Evolutionary conservation across 2,888 invertebrate genomes (phyloP), one percentile per base, ranked within the genome.

Genomic region (Myopa tessellatipennis): DNA sequence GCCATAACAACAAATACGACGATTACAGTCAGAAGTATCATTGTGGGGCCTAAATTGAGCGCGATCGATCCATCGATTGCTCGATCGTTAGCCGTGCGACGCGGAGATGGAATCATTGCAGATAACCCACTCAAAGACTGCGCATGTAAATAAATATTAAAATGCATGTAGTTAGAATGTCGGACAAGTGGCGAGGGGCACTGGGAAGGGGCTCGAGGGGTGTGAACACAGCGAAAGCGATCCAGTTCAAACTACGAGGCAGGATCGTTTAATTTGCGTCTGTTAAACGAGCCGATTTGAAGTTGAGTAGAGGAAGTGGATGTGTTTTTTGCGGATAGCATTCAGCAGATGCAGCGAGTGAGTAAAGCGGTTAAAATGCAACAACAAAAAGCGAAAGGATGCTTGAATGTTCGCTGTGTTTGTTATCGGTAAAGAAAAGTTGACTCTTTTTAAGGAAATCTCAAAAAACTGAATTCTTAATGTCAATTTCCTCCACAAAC

Each of bases 101-200:
- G 71, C 71, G 58, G 74, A 45, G 52, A 74, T 73, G 38, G 63
- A 73, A 45, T 73, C 73, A 52, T 69, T 36, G 74, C 36, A 26
- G 55, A 68, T 36, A 67, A 68, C 55, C 74, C 67, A 74, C 74
- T 74, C 74, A 68, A 68, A 55, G 58, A 38, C 55, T 6, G 74
- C 67, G 58, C 52, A 68, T 67, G 74, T 68, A 74, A 74, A 67
- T 67, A 74, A 74, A 74, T 74, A 74, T 74, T 50, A 38, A 74
- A 74, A 74, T 74, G 67, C 74, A 68, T 74, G 74, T 74, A 68
- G 74, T 74, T 67, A 38, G 36, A 74, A 67, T 74, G 74, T 74
- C 74, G 40, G 68, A 74, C 68, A 67, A 65, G 74, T 68, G 68
- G 61, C 45, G 18, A 36, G 14, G 68, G 67, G 38, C 52, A 50